Evolutionary conservation across 92 coral and sea anemone genomes (phyloP), one percentile per base, ranked within the genome.

Genomic region (Montipora capitata): DNA sequence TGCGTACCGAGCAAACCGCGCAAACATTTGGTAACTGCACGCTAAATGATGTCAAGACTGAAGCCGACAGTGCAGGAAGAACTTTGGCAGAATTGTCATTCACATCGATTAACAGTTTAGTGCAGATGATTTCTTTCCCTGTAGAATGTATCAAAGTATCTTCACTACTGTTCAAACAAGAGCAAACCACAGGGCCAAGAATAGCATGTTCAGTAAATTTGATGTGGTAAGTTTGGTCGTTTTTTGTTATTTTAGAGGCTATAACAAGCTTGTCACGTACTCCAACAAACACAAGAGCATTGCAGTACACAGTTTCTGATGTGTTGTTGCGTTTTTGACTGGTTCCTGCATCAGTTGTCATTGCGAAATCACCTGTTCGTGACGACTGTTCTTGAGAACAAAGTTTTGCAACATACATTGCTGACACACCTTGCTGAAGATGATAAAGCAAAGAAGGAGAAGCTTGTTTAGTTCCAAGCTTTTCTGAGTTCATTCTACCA

Each of bases 231-330:
- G 4, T 73, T 73, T 52, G 44, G 11, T 15, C 54, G 14, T n/a
- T 17, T 7, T 40, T 70, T 66, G 89, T 0, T 43, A 57, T 56
- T 35, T 74, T 72, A 56, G 49, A 74, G 43, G 77, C 72, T 63
- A 92, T 70, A 1, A 92, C 70, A 77, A 92, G 11, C 77, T 92
- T 92, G 82, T 78, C 93, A 82, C 90, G 40, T 56, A 57, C 68
- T 51, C 94, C 94, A 83, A 92, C 90, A 83, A 92, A 88, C 16
- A 92, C 27, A 2, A 92, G 4, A 38, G 90, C 94, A 83, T 72
- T 83, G 58, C 61, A 83, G n/a, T 54, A 35, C 17, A 5, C 15
- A 15, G 71, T 62, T 10, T 16, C 4, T 12, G 78, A 14, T 42
- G 57, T 51, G 14, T 52, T 68, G 40, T n/a, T 49, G 61, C 9